Conservation (phyloP, 2,797 vertebrate genomes). For the Sebastiscus albofasciatus region DNA sequence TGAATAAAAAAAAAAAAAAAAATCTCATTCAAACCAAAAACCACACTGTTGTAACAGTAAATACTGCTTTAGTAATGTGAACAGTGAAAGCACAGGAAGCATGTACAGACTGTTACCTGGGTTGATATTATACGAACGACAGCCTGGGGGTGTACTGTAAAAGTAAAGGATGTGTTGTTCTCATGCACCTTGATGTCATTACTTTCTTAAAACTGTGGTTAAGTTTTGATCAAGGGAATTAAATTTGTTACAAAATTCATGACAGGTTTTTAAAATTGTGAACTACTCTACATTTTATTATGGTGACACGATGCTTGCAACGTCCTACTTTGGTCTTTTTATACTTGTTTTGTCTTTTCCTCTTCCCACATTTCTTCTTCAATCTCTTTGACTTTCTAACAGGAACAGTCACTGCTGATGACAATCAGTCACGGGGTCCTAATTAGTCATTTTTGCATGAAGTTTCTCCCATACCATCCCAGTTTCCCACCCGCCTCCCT, state of each 20-base stretch:
- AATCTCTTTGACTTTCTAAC: constrained; percentile 29
- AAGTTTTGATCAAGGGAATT: constrained; percentile 48
- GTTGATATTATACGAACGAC: constrained; percentile 11
- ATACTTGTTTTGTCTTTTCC: constrained; percentile 10
- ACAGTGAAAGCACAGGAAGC: constrained; percentile 57
- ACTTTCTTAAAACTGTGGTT: constrained; percentile 48
- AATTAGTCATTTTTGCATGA: constrained; percentile 25
- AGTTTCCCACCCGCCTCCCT: constrained; percentile 4
- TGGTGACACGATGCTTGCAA: constrained; percentile 39
- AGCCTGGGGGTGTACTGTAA: constrained; percentile 11
- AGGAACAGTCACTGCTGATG: constrained; percentile 37
- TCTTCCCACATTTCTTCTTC: constrained; percentile 25
- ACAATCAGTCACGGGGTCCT: constrained; percentile 39
- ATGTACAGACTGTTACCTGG: constrained; percentile 24
- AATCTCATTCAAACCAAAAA: constrained; percentile 55
- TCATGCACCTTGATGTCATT: constrained; percentile 53
- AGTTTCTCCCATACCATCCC: constrained; percentile 19
- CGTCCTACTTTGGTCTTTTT: constrained; percentile 19
- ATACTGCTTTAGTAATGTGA: constrained; percentile 64
- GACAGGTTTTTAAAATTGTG: constrained; percentile 44
- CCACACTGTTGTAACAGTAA: constrained; percentile 63
- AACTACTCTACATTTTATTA: constrained; percentile 55
- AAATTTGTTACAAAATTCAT: constrained; percentile 32
- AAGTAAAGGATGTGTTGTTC: constrained; percentile 27
- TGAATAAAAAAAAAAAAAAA: constrained; percentile 51